Conservation (phyloP, 2,888 invertebrate genomes). For the Mesorhabditis spiculigera region DNA sequence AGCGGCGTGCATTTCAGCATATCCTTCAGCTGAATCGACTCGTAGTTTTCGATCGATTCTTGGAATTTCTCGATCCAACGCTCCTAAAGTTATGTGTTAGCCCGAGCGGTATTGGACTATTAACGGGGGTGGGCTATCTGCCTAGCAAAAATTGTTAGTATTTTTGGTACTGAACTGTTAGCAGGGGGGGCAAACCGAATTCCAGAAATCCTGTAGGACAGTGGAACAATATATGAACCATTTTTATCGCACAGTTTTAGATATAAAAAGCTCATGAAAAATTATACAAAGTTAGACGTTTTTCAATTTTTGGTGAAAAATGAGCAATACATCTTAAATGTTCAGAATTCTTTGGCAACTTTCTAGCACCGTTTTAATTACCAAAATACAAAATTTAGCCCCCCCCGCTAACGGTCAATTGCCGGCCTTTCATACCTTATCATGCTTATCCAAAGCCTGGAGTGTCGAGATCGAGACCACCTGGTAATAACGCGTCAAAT, state of each 20-base stretch:
- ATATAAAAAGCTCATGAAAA: too few species aligned
- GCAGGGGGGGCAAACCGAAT: too few species aligned
- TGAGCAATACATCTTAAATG: neutral
- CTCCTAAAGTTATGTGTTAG: constrained; percentile 37
- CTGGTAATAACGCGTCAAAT: constrained; percentile 64
- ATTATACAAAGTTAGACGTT: too few species aligned
- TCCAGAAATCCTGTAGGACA: too few species aligned
- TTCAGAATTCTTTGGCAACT: neutral
- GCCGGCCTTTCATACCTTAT: constrained; percentile 58
- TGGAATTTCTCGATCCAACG: constrained; percentile 59
- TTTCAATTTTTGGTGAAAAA: too few species aligned
- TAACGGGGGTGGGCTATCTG: too few species aligned
- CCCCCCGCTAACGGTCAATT: too few species aligned
- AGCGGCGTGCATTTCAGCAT: constrained; percentile 56
- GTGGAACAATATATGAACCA: too few species aligned
- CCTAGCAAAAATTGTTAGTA: too few species aligned
- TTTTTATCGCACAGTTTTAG: too few species aligned
- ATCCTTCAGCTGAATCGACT: constrained; percentile 58
- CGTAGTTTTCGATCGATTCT: constrained; percentile 60
- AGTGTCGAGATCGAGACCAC: constrained; percentile 63
- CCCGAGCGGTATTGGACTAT: too few species aligned
- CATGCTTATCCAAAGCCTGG: constrained; percentile 61
- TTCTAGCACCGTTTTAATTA: neutral
- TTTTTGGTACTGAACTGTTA: too few species aligned
- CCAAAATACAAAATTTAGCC: neutral